phyloP scores from a whole-genome alignment of 2,797 vertebrate species.

The Limnodromus scolopaceus region DNA sequence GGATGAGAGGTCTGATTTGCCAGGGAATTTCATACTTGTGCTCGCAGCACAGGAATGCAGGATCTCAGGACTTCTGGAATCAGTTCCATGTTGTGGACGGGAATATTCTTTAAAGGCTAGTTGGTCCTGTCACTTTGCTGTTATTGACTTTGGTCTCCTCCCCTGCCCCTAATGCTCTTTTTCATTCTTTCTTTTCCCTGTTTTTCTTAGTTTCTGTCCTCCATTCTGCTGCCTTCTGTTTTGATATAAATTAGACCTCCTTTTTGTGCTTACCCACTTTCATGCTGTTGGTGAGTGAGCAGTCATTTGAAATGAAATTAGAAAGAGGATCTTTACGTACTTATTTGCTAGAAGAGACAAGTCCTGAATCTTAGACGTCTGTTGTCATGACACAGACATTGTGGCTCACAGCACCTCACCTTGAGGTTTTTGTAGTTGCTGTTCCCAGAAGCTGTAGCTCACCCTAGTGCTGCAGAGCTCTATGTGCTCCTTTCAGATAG shows the following conservation, averaged over 20 bases:
- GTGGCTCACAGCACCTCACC: background rate
- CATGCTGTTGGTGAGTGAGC: background rate
- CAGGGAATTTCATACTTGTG: background rate
- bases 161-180: background rate
- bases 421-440: background rate
- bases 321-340: background rate
- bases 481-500: background rate
- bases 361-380: background rate
- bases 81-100: background rate
- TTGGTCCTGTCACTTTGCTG: background rate
- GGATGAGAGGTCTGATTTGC: background rate
- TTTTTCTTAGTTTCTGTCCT: background rate
- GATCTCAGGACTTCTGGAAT: background rate
- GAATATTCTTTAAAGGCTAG: background rate
- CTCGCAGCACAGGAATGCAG: background rate
- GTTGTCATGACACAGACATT: background rate
- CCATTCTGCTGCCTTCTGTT: background rate
- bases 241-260: background rate
- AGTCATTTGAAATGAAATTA: background rate
- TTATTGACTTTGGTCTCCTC: background rate
- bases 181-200: background rate
- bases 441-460: background rate
- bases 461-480: background rate
- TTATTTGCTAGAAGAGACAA: background rate
- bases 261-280: background rate